Evolutionary conservation across 2,113 vertebrate species (phyloP), one percentile per base, ranked within the genome.

Genomic region (Illadopsis cleaveri): DNA sequence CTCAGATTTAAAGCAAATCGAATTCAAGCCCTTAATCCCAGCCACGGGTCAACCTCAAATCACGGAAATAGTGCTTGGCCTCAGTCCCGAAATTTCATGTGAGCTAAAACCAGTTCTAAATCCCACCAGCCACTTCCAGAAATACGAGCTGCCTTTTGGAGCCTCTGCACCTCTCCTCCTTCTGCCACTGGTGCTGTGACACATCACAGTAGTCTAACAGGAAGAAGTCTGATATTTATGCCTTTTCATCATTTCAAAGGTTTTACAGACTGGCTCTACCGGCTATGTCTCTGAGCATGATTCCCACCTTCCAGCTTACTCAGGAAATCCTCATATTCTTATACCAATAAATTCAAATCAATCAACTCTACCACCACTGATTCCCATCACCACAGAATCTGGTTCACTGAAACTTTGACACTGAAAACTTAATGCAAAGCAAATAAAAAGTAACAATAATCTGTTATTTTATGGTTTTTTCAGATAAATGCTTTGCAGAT

Each of bases 11-110:
- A 92, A 75, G n/a, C 28, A 86, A 94, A 93, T 40, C 28, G 24
- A 97, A 92, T 80, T 73, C 71, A 93, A 93, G 28, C 64, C 71
- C 82, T 78, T 93, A 92, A 95, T 93, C 87, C 73, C 31, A 89
- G 70, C 30, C 69, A 70, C 0, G 25, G 82, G 82, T 88, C 92
- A 96, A 40, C 71, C 64, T 82, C 90, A 78, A 77, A 86, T 77
- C 92, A 91, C 6, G 0, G 75, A 95, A 94, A 93, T 37, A 90
- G 88, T 4, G 8, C 56, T 90, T 95, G 85, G 90, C 90, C 68
- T 68, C 60, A 25, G n/a, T 88, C 82, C 90, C 75, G 69, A 82
- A 73, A 50, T 57, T 45, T 80, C 68, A 53, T 65, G 66, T 3
- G 33, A 91, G 87, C 66, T 85, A 89, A 95, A 93, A 82, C 78